Conservation (phyloP, 2,888 invertebrate species). For the Poecilus cupreus region DNA sequence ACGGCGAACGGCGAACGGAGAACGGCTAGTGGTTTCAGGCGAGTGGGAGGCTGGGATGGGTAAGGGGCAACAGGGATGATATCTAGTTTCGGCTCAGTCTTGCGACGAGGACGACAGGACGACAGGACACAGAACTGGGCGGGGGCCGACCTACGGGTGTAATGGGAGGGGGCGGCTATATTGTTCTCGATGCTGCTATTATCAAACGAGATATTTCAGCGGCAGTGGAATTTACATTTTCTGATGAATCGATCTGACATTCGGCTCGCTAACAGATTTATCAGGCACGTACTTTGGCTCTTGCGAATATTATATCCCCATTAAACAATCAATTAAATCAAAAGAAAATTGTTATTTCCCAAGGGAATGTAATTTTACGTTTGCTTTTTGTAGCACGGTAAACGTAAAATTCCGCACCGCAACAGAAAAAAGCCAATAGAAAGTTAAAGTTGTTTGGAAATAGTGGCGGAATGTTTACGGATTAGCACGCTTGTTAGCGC, state of each 20-base stretch:
- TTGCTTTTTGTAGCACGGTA: not conserved
- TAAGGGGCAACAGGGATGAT: not conserved
- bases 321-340: not conserved
- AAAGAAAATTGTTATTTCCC: not conserved
- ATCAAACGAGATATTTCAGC: slow-evolving; percentile 56
- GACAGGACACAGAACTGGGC: not conserved
- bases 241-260: slow-evolving; percentile 54
- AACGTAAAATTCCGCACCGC: not conserved
- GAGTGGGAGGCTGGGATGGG: not conserved
- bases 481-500: not conserved
- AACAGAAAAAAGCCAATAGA: too few species aligned
- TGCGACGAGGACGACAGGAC: not conserved
- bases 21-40: slow-evolving; percentile 25
- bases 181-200: slow-evolving; percentile 55
- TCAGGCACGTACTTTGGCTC: slow-evolving; percentile 13
- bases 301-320: slow-evolving; percentile 1
- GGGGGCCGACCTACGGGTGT: not conserved
- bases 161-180: slow-evolving; percentile 20
- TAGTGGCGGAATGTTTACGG: not conserved
- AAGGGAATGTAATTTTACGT: not conserved
- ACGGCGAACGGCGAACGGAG: not conserved
- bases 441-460: not conserved
- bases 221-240: slow-evolving; percentile 54
- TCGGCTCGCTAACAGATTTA: slow-evolving; percentile 27
- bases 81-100: not conserved